Evolutionary conservation across 2,797 vertebrate genomes (phyloP).

Genomic region (Helarctos malayanus): DNA sequence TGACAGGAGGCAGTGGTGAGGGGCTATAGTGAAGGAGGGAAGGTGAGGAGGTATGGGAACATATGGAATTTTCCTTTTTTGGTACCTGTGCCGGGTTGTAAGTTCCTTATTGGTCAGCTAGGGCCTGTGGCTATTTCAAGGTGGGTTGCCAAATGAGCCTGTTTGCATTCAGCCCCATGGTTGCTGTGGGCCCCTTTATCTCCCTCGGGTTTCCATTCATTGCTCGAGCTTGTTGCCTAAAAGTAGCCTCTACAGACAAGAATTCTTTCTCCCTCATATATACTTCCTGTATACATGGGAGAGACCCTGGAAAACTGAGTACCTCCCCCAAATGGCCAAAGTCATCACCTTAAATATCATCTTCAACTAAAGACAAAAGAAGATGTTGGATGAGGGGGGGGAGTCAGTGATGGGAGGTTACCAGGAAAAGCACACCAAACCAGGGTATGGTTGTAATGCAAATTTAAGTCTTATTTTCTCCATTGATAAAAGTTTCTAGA

Average conservation of each 20-base stretch:
- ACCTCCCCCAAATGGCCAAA: neutral
- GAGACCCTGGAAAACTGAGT: neutral
- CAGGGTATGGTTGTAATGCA: neutral
- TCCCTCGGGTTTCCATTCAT: neutral
- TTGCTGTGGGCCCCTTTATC: neutral
- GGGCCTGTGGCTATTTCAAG: neutral
- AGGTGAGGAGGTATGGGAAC: neutral
- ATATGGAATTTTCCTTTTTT: neutral
- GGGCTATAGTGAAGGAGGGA: neutral
- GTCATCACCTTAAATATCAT: neutral
- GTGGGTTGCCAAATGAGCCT: neutral
- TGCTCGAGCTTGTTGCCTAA: neutral
- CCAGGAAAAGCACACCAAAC: neutral
- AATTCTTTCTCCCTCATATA: neutral
- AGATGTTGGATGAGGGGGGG: neutral
- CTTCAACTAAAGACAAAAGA: neutral
- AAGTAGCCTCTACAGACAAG: neutral
- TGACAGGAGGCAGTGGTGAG: neutral
- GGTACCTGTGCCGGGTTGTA: neutral
- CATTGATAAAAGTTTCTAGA: neutral
- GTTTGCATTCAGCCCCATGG: neutral
- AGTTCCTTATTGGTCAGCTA: neutral
- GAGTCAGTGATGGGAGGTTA: neutral
- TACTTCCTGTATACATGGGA: neutral
- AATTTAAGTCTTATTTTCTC: neutral